phyloP scores from a whole-genome alignment of 1,140 invertebrate species.

The Protaetia brevitarsis region DNA sequence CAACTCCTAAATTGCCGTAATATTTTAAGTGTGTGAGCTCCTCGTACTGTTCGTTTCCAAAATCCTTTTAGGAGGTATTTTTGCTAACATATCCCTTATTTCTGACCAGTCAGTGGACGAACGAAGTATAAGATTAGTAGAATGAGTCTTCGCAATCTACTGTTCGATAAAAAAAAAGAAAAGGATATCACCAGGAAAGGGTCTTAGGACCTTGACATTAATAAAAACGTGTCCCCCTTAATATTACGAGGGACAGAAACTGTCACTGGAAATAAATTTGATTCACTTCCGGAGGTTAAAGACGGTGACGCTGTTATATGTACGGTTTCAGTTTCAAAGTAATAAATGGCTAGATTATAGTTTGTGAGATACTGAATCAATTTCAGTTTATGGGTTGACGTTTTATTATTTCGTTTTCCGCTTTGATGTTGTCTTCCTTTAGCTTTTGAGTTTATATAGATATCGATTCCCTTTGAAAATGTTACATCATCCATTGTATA shows the following conservation, averaged over 20 bases:
- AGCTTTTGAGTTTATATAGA: no score
- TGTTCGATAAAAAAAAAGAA: constrained; percentile 2
- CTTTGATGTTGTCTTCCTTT: no score
- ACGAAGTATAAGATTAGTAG: background rate
- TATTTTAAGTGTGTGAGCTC: background rate
- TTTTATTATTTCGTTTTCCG: no score
- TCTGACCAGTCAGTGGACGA: background rate
- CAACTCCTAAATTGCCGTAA: background rate
- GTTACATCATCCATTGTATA: no score
- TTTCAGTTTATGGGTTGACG: no score
- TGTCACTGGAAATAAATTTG: background rate
- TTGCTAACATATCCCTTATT: background rate
- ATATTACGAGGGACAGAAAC: background rate
- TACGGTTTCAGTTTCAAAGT: background rate
- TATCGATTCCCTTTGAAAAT: no score
- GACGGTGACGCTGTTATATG: background rate
- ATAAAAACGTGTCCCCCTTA: constrained; percentile 5
- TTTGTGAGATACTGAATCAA: no score
- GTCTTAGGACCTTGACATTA: background rate
- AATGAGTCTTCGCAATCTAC: background rate
- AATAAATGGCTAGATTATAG: no score
- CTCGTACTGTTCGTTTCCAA: background rate
- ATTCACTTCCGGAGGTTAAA: background rate
- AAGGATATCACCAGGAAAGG: background rate
- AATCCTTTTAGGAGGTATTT: background rate